phyloP scores from a whole-genome alignment of 2,113 vertebrate genomes.

The Origma solitaria region DNA sequence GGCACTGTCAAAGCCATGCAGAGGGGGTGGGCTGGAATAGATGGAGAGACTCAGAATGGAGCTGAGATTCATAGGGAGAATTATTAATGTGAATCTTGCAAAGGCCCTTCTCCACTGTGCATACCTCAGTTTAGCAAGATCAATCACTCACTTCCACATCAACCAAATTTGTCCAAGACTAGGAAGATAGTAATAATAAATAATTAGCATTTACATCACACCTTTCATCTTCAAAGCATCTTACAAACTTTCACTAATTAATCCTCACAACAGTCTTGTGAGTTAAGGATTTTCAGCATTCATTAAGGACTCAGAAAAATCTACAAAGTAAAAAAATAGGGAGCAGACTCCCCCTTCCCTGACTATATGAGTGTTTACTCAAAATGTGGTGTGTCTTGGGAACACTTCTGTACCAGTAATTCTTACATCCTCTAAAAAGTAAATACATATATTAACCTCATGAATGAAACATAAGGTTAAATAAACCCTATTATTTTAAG shows the following conservation, averaged over 20 bases:
- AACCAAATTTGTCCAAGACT: background rate
- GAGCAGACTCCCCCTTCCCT: background rate
- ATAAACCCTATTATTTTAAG: background rate
- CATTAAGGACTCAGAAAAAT: background rate
- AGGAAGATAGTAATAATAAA: conserved; percentile 51
- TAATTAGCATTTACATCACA: conserved; percentile 55
- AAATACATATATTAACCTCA: background rate
- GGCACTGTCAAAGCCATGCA: background rate
- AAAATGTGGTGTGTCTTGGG: background rate
- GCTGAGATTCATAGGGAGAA: background rate
- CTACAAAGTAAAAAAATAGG: background rate
- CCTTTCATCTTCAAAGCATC: conserved; percentile 47
- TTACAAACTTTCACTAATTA: conserved; percentile 49
- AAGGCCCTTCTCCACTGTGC: background rate
- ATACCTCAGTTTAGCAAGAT: conserved; percentile 20
- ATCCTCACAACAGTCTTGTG: background rate
- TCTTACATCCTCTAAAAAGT: background rate
- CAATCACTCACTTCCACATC: background rate
- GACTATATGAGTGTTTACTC: background rate
- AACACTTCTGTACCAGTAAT: background rate
- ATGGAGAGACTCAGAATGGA: background rate
- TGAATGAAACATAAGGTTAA: conserved; percentile 2
- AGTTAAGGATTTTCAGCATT: conserved; percentile 21
- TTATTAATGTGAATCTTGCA: background rate
- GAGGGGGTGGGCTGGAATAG: background rate